A percentile compares a stretch with the other conserved stretches of the same genome.
phyloP scores from a whole-genome alignment of 2,797 vertebrate species.

The Ctenosaura bakeri region DNA sequence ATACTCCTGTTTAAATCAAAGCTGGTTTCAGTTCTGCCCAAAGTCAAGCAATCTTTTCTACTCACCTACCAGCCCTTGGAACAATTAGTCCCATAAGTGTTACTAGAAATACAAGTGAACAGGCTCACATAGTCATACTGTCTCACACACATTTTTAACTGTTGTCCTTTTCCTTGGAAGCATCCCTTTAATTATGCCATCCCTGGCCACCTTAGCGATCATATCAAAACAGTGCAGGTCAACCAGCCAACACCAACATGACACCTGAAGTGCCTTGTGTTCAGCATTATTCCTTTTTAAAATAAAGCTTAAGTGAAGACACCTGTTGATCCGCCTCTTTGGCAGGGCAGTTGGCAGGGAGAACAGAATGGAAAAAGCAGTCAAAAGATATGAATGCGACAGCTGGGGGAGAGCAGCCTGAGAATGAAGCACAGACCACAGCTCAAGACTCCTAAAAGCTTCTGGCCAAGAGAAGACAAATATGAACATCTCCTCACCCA shows the following conservation, averaged over 20 bases:
- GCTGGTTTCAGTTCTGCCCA: not conserved
- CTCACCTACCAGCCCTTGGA: not conserved
- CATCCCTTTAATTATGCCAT: not conserved
- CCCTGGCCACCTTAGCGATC: not conserved
- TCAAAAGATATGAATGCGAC: not conserved
- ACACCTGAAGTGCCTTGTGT: conserved; percentile 1
- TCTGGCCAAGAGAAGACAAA: not conserved
- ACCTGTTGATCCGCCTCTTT: not conserved
- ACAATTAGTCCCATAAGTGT: not conserved
- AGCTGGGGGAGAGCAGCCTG: not conserved
- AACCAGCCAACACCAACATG: not conserved
- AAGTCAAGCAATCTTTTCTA: not conserved
- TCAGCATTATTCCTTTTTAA: not conserved
- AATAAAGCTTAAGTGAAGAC: conserved; percentile 29
- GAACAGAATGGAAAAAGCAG: not conserved
- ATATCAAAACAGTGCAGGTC: conserved; percentile 25
- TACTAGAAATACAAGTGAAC: not conserved
- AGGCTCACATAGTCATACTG: no score
- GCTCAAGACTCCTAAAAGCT: not conserved
- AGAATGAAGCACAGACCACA: not conserved
- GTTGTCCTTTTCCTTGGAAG: not conserved
- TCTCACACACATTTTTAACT: not conserved
- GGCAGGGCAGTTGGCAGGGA: not conserved
- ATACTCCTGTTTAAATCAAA: not conserved
- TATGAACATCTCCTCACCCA: not conserved